Percentiles rank a stretch among this genome's conserved stretches.
Evolutionary conservation across 2,888 invertebrate genomes (phyloP).

Genomic region (Chrysomela aeneicollis): DNA sequence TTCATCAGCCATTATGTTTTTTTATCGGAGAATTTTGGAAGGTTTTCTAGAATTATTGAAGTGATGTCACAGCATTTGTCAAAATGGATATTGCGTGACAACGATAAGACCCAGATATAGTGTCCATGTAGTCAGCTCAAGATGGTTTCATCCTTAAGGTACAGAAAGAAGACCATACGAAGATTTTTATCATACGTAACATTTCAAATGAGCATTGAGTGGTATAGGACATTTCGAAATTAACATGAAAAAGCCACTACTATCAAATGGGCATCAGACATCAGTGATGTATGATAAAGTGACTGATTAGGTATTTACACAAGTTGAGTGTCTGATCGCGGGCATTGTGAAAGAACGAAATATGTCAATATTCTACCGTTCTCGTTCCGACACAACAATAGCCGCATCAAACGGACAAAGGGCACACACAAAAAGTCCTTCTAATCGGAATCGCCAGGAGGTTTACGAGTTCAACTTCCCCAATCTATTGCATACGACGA

Average conservation of each 20-base stretch:
- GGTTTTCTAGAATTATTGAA: background rate
- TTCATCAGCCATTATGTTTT: constrained; percentile 21
- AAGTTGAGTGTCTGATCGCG: constrained; percentile 56
- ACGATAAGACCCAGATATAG: constrained; percentile 1
- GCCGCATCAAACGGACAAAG: constrained; percentile 44
- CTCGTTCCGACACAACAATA: constrained; percentile 49
- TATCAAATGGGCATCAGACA: too few relatives aligned
- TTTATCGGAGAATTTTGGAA: background rate
- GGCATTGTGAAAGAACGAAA: constrained; percentile 34
- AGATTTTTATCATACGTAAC: too few relatives aligned
- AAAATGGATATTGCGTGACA: too few relatives aligned
- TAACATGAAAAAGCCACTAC: too few relatives aligned
- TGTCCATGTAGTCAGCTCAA: too few relatives aligned
- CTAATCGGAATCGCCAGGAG: constrained; percentile 17
- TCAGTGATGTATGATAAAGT: constrained; percentile 29
- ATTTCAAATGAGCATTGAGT: too few relatives aligned
- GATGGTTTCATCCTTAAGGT: too few relatives aligned
- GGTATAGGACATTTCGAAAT: too few relatives aligned
- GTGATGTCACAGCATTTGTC: background rate
- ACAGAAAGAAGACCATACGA: too few relatives aligned
- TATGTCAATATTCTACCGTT: constrained; percentile 39
- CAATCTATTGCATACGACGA: too few relatives aligned
- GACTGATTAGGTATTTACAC: constrained; percentile 57
- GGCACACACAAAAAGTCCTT: constrained; percentile 34
- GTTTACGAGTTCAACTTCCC: too few relatives aligned